Evolutionary conservation across 2,797 vertebrate genomes (phyloP), one percentile per base, ranked within the genome.

Genomic region (Pangasius krempfi): DNA sequence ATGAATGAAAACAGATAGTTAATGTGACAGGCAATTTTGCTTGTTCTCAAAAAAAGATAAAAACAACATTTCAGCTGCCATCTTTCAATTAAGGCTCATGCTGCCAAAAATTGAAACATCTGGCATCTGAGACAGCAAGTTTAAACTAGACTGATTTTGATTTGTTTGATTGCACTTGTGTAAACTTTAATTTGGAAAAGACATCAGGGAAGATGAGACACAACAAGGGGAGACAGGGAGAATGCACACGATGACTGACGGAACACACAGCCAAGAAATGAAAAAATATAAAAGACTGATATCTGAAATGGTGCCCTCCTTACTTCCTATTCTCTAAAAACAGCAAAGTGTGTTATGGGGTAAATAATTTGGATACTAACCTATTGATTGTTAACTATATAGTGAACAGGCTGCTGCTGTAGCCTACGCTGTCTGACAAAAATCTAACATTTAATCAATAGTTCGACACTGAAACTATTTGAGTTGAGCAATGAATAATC

Each of bases 101-200:
- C 75, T 93, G 92, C 91, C 92, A 94, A 90, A 78, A 89, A 84
- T 87, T 92, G n/a, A 91, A 85, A 89, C 86, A 89, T 89, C 90
- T 89, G 90, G 88, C 92, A 85, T 89, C 85, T 75, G 83, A n/a
- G 89, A 87, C 90, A 87, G 90, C 90, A 89, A 93, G 92, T 93
- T 93, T 90, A 87, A 91, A 87, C 92, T 85, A 14, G 90, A 91
- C 88, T 78, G 72, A 73, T 86, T 93, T 91, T 93, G 93, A 92
- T 94, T 89, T 93, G 92, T 93, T 93, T 92, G 91, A 93, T 93
- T 89, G 89, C 52, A 73, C 91, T 94, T 93, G 90, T 94, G 92
- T 94, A 94, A 93, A 93, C 88, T 86, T 87, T 93, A 89, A 93
- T 94, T 94, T 94, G 92, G 94, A 95, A 90, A 88, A 86, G 91